phyloP scores from a whole-genome alignment of 1,140 invertebrate genomes.

The Drosophila pandora region DNA sequence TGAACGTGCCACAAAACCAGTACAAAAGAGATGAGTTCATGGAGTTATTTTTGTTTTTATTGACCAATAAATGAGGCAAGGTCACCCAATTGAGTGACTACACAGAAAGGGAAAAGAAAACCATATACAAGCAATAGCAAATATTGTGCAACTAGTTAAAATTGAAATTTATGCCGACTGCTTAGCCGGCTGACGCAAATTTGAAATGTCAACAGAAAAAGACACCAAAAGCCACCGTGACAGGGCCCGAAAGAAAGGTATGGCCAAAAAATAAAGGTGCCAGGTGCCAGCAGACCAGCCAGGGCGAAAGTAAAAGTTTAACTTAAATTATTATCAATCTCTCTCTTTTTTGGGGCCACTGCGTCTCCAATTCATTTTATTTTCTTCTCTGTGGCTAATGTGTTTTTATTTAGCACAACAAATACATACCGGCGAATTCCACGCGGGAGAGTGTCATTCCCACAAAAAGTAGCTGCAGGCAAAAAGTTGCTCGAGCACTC shows the following conservation, averaged over 20 bases:
- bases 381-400: neutral
- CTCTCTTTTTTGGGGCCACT: constrained; percentile 2
- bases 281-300: constrained; percentile 14
- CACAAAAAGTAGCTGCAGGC: constrained; percentile 47
- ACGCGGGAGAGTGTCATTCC: constrained; percentile 38
- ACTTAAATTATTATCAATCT: constrained; percentile 40
- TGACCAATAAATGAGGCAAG: constrained; percentile 58
- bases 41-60: constrained; percentile 17
- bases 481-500: neutral
- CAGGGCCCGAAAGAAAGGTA: constrained; percentile 63
- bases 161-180: constrained; percentile 35
- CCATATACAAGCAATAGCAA: constrained; percentile 16
- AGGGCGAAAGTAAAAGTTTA: constrained; percentile 78
- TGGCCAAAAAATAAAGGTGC: constrained; percentile 52
- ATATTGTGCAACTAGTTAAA: constrained; percentile 60
- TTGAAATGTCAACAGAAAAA: constrained; percentile 50
- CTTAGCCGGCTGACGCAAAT: constrained; percentile 58
- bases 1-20: neutral
- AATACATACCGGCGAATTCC: constrained; percentile 75
- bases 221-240: constrained; percentile 34
- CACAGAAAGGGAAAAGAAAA: constrained; percentile 20
- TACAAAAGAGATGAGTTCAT: neutral
- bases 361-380: constrained; percentile 4
- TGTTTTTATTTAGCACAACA: constrained; percentile 59
- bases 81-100: constrained; percentile 41